phyloP scores from a whole-genome alignment of 2,888 invertebrate species.

The Cheilosia scutellata region DNA sequence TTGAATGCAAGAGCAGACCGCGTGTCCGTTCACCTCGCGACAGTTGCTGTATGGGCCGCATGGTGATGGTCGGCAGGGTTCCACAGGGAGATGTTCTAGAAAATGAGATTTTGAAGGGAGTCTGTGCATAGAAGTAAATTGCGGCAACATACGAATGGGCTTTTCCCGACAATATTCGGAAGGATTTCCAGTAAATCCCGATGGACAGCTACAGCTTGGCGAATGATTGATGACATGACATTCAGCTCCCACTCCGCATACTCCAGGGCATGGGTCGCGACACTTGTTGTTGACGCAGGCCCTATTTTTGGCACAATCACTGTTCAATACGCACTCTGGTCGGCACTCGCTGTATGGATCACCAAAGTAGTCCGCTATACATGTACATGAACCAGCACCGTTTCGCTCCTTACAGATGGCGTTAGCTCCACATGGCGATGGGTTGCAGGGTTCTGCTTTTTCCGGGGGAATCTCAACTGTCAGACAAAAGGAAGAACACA shows the following conservation, averaged over 20 bases:
- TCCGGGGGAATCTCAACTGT: slow-evolving; percentile 85
- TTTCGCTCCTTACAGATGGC: slow-evolving; percentile 92
- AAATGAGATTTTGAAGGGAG: slow-evolving; percentile 44
- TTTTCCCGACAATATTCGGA: slow-evolving; percentile 85
- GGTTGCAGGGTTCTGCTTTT: slow-evolving; percentile 90
- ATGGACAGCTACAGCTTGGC: slow-evolving; percentile 91
- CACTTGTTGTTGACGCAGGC: slow-evolving; percentile 95
- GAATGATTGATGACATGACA: slow-evolving; percentile 93
- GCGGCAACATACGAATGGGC: slow-evolving; percentile 85
- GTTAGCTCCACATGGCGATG: slow-evolving; percentile 94
- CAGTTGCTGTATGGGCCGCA: slow-evolving; percentile 92
- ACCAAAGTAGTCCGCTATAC: slow-evolving; percentile 92
- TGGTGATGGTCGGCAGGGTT: slow-evolving; percentile 90
- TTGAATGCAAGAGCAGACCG: slow-evolving; percentile 91
- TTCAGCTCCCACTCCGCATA: slow-evolving; percentile 92
- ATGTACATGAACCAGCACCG: slow-evolving; percentile 93
- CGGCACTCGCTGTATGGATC: slow-evolving; percentile 94
- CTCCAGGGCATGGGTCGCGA: slow-evolving; percentile 92
- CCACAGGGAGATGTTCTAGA: slow-evolving; percentile 79
- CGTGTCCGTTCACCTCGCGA: slow-evolving; percentile 89
- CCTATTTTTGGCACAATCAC: slow-evolving; percentile 90
- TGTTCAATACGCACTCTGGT: slow-evolving; percentile 93
- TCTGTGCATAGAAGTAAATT: slow-evolving; percentile 81
- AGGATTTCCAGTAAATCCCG: slow-evolving; percentile 92
- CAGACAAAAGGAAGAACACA: slow-evolving; percentile 51